A percentile compares a stretch with the other conserved stretches of the same genome.
phyloP scores from a whole-genome alignment of 1,140 invertebrate genomes.

The Reticulitermes speratus region DNA sequence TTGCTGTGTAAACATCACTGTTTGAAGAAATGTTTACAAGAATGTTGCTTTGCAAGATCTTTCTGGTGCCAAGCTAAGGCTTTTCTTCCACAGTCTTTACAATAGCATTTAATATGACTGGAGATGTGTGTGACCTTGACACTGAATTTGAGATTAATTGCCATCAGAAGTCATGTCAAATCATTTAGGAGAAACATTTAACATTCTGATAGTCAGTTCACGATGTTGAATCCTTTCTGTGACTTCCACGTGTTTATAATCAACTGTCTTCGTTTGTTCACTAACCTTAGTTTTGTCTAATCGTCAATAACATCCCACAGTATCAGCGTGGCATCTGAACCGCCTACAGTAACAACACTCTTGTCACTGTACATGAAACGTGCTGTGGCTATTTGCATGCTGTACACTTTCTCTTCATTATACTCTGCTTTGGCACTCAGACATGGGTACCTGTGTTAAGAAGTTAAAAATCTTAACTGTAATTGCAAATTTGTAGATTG shows the following conservation, averaged over 20 bases:
- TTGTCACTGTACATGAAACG: constrained; percentile 84
- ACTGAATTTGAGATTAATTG: neutral
- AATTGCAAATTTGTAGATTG: no score
- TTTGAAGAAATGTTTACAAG: neutral
- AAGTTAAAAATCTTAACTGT: neutral
- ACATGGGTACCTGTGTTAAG: constrained; percentile 69
- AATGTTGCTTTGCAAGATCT: neutral
- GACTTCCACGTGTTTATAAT: neutral
- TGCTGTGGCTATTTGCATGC: constrained; percentile 77
- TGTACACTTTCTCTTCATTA: constrained; percentile 86
- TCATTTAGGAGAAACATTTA: neutral
- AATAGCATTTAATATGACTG: neutral
- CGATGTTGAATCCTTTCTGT: neutral
- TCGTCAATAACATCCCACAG: constrained; percentile 87
- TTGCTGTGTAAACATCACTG: neutral
- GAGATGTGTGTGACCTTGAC: neutral
- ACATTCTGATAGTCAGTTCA: neutral
- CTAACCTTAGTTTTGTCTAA: constrained; percentile 41
- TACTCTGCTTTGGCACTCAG: constrained; percentile 81
- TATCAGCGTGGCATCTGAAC: constrained; percentile 89
- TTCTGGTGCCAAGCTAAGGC: neutral
- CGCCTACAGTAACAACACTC: constrained; percentile 83
- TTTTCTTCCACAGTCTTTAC: no score
- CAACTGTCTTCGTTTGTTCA: neutral
- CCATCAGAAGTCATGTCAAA: neutral